Evolutionary conservation across 2,113 vertebrate genomes (phyloP).

Genomic region (Cyphomyrus discorhynchus): DNA sequence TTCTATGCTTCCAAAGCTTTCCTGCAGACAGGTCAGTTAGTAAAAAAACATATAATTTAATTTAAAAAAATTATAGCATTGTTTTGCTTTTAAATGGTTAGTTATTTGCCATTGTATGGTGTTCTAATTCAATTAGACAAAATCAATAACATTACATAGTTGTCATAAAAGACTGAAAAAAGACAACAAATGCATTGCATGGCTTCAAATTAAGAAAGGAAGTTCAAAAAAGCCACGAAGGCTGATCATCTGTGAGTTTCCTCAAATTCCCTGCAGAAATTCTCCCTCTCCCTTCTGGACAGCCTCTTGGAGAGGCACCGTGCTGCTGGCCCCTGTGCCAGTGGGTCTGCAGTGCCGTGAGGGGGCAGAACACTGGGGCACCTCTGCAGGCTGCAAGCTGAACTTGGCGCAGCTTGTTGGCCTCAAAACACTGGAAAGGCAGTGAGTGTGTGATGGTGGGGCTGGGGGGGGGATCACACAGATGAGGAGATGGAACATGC

Average conservation of each 20-base stretch:
- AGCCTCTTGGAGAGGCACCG: neutral
- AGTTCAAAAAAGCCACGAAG: conserved; percentile 34
- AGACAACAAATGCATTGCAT: conserved; percentile 57
- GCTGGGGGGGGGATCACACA: neutral
- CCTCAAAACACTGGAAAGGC: neutral
- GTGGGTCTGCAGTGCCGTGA: neutral
- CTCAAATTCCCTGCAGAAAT: conserved; percentile 1
- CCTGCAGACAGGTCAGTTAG: conserved; percentile 21
- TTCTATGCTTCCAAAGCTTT: conserved; percentile 11
- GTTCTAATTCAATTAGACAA: conserved; percentile 47
- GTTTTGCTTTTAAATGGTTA: conserved; percentile 33
- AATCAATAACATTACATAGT: conserved; percentile 35
- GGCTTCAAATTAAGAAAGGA: conserved; percentile 65
- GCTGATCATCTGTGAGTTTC: conserved; percentile 23
- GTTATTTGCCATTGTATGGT: conserved; percentile 35
- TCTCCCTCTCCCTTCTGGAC: neutral
- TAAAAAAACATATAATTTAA: conserved; percentile 38
- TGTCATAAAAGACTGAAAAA: conserved; percentile 37
- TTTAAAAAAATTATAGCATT: conserved; percentile 47
- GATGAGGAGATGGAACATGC: neutral
- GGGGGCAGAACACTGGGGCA: neutral
- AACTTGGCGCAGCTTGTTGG: neutral
- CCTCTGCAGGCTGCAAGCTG: neutral
- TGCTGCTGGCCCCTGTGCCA: neutral
- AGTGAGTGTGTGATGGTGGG: neutral